phyloP scores from a whole-genome alignment of 2,888 invertebrate species.

The Orchestes rusci region DNA sequence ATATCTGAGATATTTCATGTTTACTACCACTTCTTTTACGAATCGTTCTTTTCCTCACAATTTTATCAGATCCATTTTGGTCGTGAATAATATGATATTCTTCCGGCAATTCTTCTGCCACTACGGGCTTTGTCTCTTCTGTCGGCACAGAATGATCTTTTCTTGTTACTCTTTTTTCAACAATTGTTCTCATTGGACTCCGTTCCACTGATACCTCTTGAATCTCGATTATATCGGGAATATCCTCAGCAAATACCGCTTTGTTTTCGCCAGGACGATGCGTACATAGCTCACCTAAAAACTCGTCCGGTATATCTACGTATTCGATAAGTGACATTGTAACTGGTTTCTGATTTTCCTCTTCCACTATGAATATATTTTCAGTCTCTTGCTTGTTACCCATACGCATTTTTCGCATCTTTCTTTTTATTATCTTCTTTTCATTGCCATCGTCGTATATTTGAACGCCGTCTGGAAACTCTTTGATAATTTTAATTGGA shows the following conservation, averaged over 20 bases:
- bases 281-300: slow-evolving; percentile 38
- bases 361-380: slow-evolving; percentile 44
- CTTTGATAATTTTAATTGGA: slow-evolving; percentile 27
- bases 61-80: slow-evolving; percentile 30
- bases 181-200: slow-evolving; percentile 26
- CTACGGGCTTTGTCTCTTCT: slow-evolving; percentile 20
- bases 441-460: slow-evolving; percentile 31
- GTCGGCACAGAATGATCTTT: slow-evolving; percentile 12
- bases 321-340: slow-evolving; percentile 35
- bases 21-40: slow-evolving; percentile 39
- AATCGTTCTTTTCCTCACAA: slow-evolving; percentile 40
- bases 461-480: slow-evolving; percentile 32
- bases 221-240: slow-evolving; percentile 18
- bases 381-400: slow-evolving; percentile 42
- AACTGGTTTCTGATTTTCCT: slow-evolving; percentile 43
- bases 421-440: slow-evolving; percentile 39
- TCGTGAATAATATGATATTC: slow-evolving; percentile 39
- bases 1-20: slow-evolving; percentile 37
- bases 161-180: slow-evolving; percentile 21
- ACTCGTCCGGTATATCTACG: slow-evolving; percentile 26
- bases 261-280: slow-evolving; percentile 23
- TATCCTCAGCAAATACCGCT: slow-evolving; percentile 21
- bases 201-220: slow-evolving; percentile 29
- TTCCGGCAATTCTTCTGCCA: slow-evolving; percentile 41
- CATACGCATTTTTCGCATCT: slow-evolving; percentile 41